Percentiles rank a stretch among this genome's conserved stretches.
Conservation (phyloP, 2,113 vertebrate species). For the Numenius arquata region DNA sequence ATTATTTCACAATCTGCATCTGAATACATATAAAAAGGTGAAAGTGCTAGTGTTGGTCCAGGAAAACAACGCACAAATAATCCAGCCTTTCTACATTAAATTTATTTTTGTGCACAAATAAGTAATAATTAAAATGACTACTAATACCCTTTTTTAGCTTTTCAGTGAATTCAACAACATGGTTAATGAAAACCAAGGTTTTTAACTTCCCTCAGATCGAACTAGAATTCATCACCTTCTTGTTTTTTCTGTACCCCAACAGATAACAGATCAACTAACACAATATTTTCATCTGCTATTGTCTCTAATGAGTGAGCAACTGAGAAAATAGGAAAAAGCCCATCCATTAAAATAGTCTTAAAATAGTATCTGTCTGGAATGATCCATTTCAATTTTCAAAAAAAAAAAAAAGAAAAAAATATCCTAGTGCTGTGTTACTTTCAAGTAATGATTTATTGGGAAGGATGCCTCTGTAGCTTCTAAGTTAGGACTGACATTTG, state of each 20-base stretch:
- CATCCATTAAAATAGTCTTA: background rate
- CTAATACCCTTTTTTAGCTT: background rate
- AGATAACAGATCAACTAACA: background rate
- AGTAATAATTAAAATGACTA: background rate
- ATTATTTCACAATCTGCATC: background rate
- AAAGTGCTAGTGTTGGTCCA: background rate
- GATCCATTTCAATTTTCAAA: background rate
- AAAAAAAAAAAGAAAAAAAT: background rate
- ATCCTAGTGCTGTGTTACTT: background rate
- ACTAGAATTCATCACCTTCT: background rate
- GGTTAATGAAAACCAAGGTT: background rate
- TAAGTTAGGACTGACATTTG: slow-evolving; percentile 42
- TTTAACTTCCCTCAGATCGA: background rate
- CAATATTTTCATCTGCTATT: background rate
- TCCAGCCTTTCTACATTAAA: background rate
- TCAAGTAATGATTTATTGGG: slow-evolving; percentile 7
- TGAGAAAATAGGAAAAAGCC: background rate
- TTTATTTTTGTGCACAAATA: background rate
- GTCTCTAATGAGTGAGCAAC: background rate
- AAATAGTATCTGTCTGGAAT: background rate
- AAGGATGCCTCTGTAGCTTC: background rate
- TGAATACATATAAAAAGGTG: background rate
- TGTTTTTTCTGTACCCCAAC: background rate
- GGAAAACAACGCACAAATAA: background rate
- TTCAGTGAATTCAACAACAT: background rate